Conservation (phyloP, 2,888 invertebrate genomes). For the Apantesis nais region DNA sequence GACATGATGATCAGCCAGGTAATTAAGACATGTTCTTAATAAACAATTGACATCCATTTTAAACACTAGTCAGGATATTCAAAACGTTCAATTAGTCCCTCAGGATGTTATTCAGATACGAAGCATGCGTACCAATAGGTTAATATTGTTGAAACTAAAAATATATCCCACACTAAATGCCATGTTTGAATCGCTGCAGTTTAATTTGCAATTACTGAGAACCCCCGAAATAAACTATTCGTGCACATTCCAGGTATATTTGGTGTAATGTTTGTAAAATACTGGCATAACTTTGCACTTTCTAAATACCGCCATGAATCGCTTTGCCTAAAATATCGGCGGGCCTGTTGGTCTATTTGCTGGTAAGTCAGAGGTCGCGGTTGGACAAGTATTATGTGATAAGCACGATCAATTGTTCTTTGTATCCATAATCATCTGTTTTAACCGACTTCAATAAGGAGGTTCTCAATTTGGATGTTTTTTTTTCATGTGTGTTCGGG, state of each 20-base stretch:
- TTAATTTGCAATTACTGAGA: conserved; percentile 15
- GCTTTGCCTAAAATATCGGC: background rate
- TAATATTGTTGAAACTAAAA: conserved; percentile 11
- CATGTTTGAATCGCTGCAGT: conserved; percentile 10
- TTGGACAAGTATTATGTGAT: too few relatives aligned
- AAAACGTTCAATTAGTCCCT: background rate
- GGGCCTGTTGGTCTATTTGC: background rate
- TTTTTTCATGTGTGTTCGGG: too few relatives aligned
- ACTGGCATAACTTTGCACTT: conserved; percentile 17
- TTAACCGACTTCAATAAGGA: too few relatives aligned
- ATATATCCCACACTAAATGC: conserved; percentile 1
- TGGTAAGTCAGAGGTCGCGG: too few relatives aligned
- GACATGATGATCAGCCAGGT: too few relatives aligned
- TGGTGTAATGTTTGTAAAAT: conserved; percentile 24
- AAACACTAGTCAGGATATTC: background rate
- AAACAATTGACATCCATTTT: too few relatives aligned
- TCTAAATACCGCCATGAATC: conserved; percentile 6
- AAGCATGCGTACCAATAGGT: background rate
- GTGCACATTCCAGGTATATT: conserved; percentile 18
- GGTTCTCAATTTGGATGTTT: too few relatives aligned
- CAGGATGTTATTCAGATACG: conserved; percentile 1
- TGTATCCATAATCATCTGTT: too few relatives aligned
- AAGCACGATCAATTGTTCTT: too few relatives aligned
- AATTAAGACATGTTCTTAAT: too few relatives aligned
- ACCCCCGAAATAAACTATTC: conserved; percentile 19